Evolutionary conservation across 2,888 invertebrate species (phyloP), one percentile per base, ranked within the genome.

Genomic region (Oxycera nigricornis): DNA sequence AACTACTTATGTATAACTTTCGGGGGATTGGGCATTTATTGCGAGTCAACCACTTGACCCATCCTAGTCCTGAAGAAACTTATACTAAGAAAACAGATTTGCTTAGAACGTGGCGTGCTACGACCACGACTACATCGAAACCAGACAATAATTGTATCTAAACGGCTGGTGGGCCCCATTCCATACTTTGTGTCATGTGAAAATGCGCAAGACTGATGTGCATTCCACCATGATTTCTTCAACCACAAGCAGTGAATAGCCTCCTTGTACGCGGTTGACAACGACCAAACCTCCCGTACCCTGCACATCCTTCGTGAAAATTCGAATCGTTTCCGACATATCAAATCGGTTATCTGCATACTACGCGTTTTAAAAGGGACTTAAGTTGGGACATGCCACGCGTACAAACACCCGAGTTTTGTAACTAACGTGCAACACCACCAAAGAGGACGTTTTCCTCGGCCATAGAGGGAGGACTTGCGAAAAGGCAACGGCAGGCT

Each of bases 311-410:
- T 70, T 20, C 20, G 35, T 22, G 70, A 31, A 70, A 55, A 70
- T 31, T 72, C 39, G 59, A 72, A 72, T 59, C 72, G 72, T 57
- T 72, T 39, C 22, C 39, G 41, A 59, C 72, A 72, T 72, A 72
- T 72, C 59, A 72, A 72, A 72, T 26, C 28, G 57, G 57, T 72
- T 39, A 72, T 72, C 72, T 72, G 72, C 30, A 55, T 57, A 72
- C 72, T 26, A 57, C 24, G 55, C 59, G 26, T 31, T 57, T 9
- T 31, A 6, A 9, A 20, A 30, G 55, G 35, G 41, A 24, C 70
- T 55, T 55, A 70, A 24, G 41, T 30, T 46, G 46, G 50, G n/a
- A 20, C 26, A 35, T 68, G 24, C 68, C 11, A 22, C 26, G 20
- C 55, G 61, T n/a, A 22, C n/a, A 65, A 39, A 30, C n/a, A 59